Conservation (phyloP, 2,888 invertebrate species). For the Bursaphelenchus okinawaensis region DNA sequence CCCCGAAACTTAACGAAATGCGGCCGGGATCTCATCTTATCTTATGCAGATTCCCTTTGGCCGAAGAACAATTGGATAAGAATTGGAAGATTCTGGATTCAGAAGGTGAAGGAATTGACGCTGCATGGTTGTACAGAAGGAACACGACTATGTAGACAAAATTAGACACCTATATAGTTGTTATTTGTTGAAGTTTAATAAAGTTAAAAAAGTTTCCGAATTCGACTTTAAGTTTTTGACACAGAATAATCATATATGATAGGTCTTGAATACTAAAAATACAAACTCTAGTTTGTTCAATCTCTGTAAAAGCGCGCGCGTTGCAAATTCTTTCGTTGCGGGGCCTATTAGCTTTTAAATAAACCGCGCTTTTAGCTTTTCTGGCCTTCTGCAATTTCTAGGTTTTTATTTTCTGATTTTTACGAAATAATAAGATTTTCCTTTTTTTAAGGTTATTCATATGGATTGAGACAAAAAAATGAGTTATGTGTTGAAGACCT, state of each 20-base stretch:
- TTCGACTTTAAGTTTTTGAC: not conserved
- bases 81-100: constrained; percentile 23
- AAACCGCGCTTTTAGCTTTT: not conserved
- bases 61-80: constrained; percentile 26
- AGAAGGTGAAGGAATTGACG: constrained; percentile 53
- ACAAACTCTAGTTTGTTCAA: not conserved
- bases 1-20: constrained; percentile 51
- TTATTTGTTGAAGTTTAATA: too few relatives aligned
- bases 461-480: too few relatives aligned
- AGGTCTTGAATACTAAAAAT: not conserved
- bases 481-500: too few relatives aligned
- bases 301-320: too few relatives aligned
- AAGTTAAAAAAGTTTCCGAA: too few relatives aligned
- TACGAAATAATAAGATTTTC: not conserved
- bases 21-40: constrained; percentile 37
- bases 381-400: not conserved
- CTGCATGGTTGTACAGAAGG: constrained; percentile 48
- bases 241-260: not conserved
- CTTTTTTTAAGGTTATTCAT: too few relatives aligned
- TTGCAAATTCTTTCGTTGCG: too few relatives aligned
- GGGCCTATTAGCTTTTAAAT: too few relatives aligned
- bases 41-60: constrained; percentile 53
- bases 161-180: not conserved
- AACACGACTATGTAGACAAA: constrained; percentile 8
- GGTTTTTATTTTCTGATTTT: not conserved